Conservation (phyloP, 2,888 invertebrate species). For the Prosopocoilus inquinatus region DNA sequence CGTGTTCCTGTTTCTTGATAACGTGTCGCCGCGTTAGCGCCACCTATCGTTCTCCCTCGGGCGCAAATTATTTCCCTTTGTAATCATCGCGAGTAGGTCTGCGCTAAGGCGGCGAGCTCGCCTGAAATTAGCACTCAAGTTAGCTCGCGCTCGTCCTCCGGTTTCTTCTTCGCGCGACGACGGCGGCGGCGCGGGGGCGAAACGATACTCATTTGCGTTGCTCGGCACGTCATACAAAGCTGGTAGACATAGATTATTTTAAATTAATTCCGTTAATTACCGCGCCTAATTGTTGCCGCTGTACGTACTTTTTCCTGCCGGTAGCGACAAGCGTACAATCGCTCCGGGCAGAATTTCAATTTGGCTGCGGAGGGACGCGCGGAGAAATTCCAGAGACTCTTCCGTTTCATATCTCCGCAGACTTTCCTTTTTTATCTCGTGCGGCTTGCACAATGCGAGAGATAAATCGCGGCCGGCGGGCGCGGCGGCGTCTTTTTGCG, state of each 20-base stretch:
- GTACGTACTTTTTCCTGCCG: no score
- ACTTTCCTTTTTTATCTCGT: no score
- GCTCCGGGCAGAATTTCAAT: no score
- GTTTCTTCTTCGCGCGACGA: neutral
- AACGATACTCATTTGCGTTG: neutral
- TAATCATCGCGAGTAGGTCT: conserved; percentile 1
- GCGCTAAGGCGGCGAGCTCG: neutral
- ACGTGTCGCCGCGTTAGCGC: neutral
- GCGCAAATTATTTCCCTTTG: neutral
- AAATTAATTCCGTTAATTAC: conserved; percentile 16
- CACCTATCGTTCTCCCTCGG: conserved; percentile 3
- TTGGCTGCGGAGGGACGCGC: no score
- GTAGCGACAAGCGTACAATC: no score
- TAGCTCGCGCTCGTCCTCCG: neutral
- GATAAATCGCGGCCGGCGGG: no score
- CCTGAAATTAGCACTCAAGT: neutral
- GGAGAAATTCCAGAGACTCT: no score
- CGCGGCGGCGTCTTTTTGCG: no score
- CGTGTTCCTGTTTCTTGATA: conserved; percentile 6
- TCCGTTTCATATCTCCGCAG: no score
- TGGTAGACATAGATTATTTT: conserved; percentile 17
- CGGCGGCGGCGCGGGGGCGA: neutral
- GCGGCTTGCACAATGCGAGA: no score
- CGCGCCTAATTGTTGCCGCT: conserved; percentile 1
- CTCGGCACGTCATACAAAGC: conserved; percentile 7